A percentile compares a stretch with the other conserved stretches of the same genome.
These are phyloP conservation scores for Serranus cabrilla DNA, from an alignment of 2,797 vertebrate genomes.

Conservation along the genomic window DNA sequence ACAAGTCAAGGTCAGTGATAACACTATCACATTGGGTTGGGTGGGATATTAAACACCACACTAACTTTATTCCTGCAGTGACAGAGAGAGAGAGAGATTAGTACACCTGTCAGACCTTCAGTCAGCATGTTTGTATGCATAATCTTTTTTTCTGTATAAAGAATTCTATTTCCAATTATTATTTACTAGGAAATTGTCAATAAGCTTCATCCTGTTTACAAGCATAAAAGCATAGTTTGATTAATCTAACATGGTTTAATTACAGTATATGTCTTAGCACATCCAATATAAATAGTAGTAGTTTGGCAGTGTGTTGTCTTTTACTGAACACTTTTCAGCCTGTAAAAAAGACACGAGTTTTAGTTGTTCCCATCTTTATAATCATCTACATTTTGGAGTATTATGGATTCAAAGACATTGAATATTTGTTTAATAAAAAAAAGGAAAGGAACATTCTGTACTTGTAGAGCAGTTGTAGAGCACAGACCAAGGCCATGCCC, in stretches of 20 bases:
- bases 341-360: not conserved
- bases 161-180: slow-evolving; percentile 21
- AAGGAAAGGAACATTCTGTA: no score
- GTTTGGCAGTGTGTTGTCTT: not conserved
- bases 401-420: not conserved
- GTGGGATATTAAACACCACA: slow-evolving; percentile 27
- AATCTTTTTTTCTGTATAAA: slow-evolving; percentile 8
- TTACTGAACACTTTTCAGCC: not conserved
- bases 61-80: slow-evolving; percentile 25
- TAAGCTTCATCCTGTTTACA: slow-evolving; percentile 9
- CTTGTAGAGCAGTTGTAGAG: no score
- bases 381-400: not conserved
- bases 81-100: slow-evolving; percentile 31
- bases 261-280: not conserved
- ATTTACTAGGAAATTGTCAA: slow-evolving; percentile 20
- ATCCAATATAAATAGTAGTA: not conserved
- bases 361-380: not conserved
- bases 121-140: slow-evolving; percentile 23
- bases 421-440: no score
- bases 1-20: slow-evolving; percentile 70
- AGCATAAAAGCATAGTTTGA: not conserved
- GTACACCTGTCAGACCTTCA: slow-evolving; percentile 19
- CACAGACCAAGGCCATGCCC: no score
- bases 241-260: not conserved
- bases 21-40: slow-evolving; percentile 28